Conservation (phyloP, 2,113 vertebrate genomes). For the Leptosomus discolor region DNA sequence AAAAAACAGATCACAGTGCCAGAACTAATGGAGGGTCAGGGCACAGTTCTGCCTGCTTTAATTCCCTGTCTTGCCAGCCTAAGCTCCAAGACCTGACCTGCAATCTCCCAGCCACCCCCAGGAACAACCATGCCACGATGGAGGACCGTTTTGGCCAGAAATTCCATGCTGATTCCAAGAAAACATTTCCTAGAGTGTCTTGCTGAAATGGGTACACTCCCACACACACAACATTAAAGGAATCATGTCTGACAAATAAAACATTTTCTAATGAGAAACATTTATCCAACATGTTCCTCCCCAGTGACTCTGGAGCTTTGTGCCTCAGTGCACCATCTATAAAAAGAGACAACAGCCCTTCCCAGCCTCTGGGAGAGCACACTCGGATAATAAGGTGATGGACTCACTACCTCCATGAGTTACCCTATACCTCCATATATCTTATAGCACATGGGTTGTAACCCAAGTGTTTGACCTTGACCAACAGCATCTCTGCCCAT, state of each 20-base stretch:
- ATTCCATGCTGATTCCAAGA: not conserved
- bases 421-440: not conserved
- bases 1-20: not conserved
- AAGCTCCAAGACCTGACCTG: not conserved
- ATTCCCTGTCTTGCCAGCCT: not conserved
- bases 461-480: not conserved
- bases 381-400: not conserved
- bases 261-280: constrained; percentile 47
- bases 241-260: constrained; percentile 41
- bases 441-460: not conserved
- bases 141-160: not conserved
- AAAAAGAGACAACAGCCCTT: not conserved
- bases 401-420: not conserved
- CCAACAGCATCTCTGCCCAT: not conserved
- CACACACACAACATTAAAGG: constrained; percentile 11
- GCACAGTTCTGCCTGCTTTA: not conserved
- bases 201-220: not conserved
- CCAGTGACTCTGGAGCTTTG: not conserved
- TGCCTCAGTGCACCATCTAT: not conserved
- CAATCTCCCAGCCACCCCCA: not conserved
- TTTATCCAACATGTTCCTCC: not conserved
- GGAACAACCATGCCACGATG: not conserved
- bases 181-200: constrained; percentile 29
- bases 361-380: not conserved
- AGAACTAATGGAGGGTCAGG: not conserved